Base-by-base conservation (phyloP, 64 coral and sea anemone genomes). In the Pocillopora damicornis region DNA sequence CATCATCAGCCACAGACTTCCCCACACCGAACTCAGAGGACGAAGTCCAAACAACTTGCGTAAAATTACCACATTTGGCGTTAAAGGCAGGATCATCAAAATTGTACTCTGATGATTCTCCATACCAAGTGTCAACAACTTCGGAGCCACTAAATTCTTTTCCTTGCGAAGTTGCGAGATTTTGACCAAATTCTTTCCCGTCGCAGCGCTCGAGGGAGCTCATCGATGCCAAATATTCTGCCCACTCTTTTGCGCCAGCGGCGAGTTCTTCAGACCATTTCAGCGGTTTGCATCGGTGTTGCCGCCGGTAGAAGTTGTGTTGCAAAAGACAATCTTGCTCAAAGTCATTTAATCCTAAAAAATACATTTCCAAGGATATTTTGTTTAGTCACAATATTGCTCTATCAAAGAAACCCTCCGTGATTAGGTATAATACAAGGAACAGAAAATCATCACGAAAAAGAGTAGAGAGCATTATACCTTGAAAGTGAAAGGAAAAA, bases 291-390 rank as follows among this genome's bases (percentile, higher is more conserved):
- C 83, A 88, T 35, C 91, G 66, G 25, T 97, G 94, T 75, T 92
- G 94, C 2, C 90, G 94, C 22, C 94, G 94, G 72, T 97, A 97
- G 13, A 90, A 61, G 88, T 97, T 97, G 91, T 97, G 94, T 74
- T 82, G 71, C 35, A 88, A 63, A 9, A 97, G 72, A 37, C 94
- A 97, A 15, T 97, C 82, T n/a, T 88, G 87, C 60, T 97, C 87
- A 61, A 97, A 97, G 69, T 87, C 83, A 73, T 97, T 79, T 76
- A 97, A 88, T 60, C 86, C 94, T 97, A 66, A 1, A n/a, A 38
- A 11, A 51, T 86, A 86, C 1, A 73, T 15, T 58, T 1, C 65
- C 59, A 51, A 51, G 42, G 42, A 51, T 51, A 51, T 4, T 51
- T 51, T 51, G 42, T 51, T 51, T 4, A 51, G 42, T 2, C 7